These are phyloP conservation scores for Pseudobourletiella spinata DNA, from an alignment of 1,140 invertebrate species.

Conservation along the genomic window DNA sequence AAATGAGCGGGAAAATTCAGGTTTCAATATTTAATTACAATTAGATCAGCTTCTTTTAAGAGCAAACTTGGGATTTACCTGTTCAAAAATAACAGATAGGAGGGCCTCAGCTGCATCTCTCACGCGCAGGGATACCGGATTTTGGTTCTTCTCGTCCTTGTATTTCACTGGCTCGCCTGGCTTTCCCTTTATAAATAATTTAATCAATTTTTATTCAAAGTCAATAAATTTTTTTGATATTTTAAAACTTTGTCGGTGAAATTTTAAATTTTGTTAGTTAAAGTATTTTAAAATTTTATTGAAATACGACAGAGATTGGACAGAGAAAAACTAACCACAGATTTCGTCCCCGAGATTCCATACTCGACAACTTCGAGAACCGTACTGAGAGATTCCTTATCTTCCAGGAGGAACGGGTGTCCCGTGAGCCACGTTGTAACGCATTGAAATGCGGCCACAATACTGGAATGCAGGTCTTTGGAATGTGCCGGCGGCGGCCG, in stretches of 20 bases:
- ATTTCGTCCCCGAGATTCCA: conserved; percentile 91
- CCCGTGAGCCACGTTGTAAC: conserved; percentile 85
- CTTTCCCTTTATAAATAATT: conserved; percentile 53
- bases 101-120: conserved; percentile 90
- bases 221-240: background rate
- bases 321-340: conserved; percentile 47
- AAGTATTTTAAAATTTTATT: too few relatives aligned
- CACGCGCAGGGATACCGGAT: conserved; percentile 91
- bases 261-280: background rate
- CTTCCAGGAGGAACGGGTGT: conserved; percentile 75
- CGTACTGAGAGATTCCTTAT: conserved; percentile 82
- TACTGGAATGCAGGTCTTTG: conserved; percentile 94
- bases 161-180: conserved; percentile 77
- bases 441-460: conserved; percentile 88
- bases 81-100: conserved; percentile 80
- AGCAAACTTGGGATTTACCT: conserved; percentile 49
- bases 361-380: conserved; percentile 94
- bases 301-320: too few relatives aligned
- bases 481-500: conserved; percentile 91
- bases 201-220: background rate
- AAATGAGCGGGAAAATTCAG: too few relatives aligned
- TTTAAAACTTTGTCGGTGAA: background rate
- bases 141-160: conserved; percentile 92
- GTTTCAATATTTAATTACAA: conserved; percentile 60
- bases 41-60: conserved; percentile 55